Conservation (phyloP, 37 sponge, comb jelly and placozoan species). For the Halisarca cf. caerulea region DNA sequence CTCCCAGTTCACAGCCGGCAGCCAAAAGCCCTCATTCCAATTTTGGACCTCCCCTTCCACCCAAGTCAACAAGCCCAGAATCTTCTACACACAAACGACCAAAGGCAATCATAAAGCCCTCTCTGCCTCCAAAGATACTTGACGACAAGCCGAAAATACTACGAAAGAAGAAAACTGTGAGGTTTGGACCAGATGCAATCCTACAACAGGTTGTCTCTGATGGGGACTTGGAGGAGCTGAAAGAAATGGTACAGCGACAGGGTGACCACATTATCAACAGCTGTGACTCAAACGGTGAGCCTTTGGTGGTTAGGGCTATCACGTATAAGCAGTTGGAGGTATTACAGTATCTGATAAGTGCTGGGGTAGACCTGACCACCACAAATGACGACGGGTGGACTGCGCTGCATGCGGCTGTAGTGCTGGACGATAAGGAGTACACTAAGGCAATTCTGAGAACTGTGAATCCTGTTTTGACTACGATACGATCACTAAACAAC, state of each 20-base stretch:
- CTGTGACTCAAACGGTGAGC: slow-evolving; percentile 58
- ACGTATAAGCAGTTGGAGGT: slow-evolving; percentile 46
- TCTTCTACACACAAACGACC: too few relatives aligned
- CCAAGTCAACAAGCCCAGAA: too few relatives aligned
- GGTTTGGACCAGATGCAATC: slow-evolving; percentile 50
- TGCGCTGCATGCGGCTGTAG: slow-evolving; percentile 69
- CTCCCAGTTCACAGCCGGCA: too few relatives aligned
- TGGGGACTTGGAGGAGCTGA: slow-evolving; percentile 63
- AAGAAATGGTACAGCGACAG: slow-evolving; percentile 32
- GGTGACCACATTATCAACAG: slow-evolving; percentile 36
- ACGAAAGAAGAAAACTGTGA: slow-evolving; percentile 35
- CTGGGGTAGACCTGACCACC: slow-evolving; percentile 53
- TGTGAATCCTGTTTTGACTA: slow-evolving; percentile 14
- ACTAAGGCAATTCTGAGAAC: slow-evolving; percentile 36
- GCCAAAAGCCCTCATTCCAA: too few relatives aligned
- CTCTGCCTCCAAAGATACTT: too few relatives aligned
- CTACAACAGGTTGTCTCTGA: slow-evolving; percentile 70
- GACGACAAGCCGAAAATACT: too few relatives aligned
- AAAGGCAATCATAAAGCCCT: too few relatives aligned
- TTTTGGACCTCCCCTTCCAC: too few relatives aligned
- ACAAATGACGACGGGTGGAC: slow-evolving; percentile 64
- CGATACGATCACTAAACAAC: slow-evolving; percentile 40
- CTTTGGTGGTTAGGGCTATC: slow-evolving; percentile 60
- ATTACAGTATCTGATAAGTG: slow-evolving; percentile 46
- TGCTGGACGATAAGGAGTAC: slow-evolving; percentile 64